Conservation (phyloP, 2,113 vertebrate genomes). For the Gallinago media region DNA sequence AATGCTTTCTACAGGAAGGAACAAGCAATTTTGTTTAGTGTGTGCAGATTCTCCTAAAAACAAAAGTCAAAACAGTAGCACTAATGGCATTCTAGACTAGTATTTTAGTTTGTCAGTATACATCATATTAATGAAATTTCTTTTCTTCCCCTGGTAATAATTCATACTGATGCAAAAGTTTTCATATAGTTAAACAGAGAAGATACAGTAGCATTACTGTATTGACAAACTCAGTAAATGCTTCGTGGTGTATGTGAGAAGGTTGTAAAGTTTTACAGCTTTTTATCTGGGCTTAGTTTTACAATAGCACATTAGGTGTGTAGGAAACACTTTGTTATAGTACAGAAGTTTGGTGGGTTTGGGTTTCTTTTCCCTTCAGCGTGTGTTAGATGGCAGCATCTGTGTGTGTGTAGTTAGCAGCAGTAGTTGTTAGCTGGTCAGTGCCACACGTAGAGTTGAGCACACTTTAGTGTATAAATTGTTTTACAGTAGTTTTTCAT, state of each 20-base stretch:
- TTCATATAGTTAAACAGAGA: background rate
- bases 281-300: background rate
- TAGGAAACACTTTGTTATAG: background rate
- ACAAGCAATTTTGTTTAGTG: background rate
- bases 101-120: background rate
- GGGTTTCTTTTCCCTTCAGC: background rate
- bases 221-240: background rate
- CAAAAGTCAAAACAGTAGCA: background rate
- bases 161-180: background rate
- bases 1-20: background rate
- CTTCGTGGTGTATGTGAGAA: background rate
- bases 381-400: background rate
- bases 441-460: fast-evolving
- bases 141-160: background rate
- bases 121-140: background rate
- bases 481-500: background rate
- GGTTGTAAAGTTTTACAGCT: background rate
- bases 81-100: background rate
- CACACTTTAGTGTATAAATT: background rate
- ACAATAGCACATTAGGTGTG: background rate
- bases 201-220: background rate
- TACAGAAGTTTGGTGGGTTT: background rate
- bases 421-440: background rate
- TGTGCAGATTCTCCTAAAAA: background rate
- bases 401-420: background rate